Evolutionary conservation across 2,888 invertebrate genomes (phyloP).

Genomic region (Spisula solida): DNA sequence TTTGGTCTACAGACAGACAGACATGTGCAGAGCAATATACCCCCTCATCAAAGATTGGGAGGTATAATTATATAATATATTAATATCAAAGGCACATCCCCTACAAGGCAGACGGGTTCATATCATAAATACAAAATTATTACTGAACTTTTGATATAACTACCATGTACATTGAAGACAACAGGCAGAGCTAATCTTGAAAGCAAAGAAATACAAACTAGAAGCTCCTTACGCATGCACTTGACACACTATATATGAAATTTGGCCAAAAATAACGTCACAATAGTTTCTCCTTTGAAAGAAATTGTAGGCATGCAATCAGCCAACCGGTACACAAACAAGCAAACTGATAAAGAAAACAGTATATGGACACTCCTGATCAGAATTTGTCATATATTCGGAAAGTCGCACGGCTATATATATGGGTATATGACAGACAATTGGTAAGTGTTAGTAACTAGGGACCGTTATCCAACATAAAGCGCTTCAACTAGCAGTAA

Average conservation of each 20-base stretch:
- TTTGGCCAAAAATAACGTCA: slow-evolving; percentile 35
- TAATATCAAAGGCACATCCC: background rate
- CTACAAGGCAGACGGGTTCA: background rate
- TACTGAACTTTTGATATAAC: background rate
- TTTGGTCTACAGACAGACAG: too few relatives aligned
- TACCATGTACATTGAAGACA: slow-evolving; percentile 13
- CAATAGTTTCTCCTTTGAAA: slow-evolving; percentile 35
- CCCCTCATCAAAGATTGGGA: too few relatives aligned
- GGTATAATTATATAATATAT: slow-evolving; percentile 4
- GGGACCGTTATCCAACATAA: background rate
- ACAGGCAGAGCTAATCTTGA: slow-evolving; percentile 27
- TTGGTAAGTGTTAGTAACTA: slow-evolving; percentile 14
- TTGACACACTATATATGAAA: slow-evolving; percentile 19
- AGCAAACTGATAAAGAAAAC: slow-evolving; percentile 37
- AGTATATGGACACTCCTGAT: slow-evolving; percentile 5
- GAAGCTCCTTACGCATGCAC: slow-evolving; percentile 46
- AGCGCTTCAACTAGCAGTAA: background rate
- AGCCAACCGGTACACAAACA: slow-evolving; percentile 40
- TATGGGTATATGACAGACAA: slow-evolving; percentile 13
- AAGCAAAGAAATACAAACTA: slow-evolving; percentile 30
- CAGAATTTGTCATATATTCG: slow-evolving; percentile 30
- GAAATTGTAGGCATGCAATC: slow-evolving; percentile 43
- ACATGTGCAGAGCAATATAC: too few relatives aligned
- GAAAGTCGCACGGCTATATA: background rate
- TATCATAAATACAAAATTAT: slow-evolving; percentile 1